These are phyloP conservation scores for Panthera leo DNA, from an alignment of 2,113 vertebrate genomes.

Conservation along the genomic window DNA sequence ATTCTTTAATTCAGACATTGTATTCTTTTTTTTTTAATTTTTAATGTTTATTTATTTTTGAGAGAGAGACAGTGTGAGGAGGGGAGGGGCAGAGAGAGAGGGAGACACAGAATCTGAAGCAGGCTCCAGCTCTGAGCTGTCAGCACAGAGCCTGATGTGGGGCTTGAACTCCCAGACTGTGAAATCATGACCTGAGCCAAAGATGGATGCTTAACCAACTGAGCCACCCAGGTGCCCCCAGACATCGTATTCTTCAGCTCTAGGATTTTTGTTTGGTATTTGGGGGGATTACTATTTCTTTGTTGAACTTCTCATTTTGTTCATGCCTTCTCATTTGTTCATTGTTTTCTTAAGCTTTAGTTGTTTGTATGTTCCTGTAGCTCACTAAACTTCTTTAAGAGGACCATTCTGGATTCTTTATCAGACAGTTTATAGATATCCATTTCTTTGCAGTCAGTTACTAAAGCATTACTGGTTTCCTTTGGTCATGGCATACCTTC, in stretches of 20 bases:
- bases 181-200: no score
- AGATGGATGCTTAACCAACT: no score
- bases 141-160: no score
- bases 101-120: no score
- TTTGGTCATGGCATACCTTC: not conserved
- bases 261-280: not conserved
- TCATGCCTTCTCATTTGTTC: not conserved
- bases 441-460: not conserved
- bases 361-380: not conserved
- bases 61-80: no score
- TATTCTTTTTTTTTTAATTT: not conserved
- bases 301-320: not conserved
- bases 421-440: not conserved
- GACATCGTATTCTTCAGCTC: not conserved
- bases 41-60: no score
- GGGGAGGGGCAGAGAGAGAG: no score
- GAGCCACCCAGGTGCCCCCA: no score
- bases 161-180: no score
- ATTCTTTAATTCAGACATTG: not conserved
- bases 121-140: no score
- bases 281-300: not conserved
- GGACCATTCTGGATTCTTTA: not conserved
- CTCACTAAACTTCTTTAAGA: not conserved
- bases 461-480: not conserved
- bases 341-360: not conserved